Evolutionary conservation across 1,140 invertebrate genomes (phyloP), one percentile per base, ranked within the genome.

Genomic region (Lanistes nyassanus): DNA sequence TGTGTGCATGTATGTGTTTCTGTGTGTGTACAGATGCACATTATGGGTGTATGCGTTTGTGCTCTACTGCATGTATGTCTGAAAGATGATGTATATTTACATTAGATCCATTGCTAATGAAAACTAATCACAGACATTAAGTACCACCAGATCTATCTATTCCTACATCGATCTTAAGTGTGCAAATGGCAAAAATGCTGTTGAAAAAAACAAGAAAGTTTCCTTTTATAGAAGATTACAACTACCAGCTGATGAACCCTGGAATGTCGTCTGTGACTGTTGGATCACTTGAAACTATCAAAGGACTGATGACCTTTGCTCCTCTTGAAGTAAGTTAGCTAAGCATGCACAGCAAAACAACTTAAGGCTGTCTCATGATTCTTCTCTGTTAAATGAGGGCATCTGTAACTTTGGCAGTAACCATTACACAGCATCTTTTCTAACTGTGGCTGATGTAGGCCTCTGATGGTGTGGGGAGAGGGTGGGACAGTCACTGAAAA

Each of bases 191-290:
- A 60, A 60, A 31, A 11, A 55, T 55, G 51, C n/a, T 62, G 29
- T 37, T 11, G n/a, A 34, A 42, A 19, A 29, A 36, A 3, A 16
- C 29, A 37, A 21, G 21, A 13, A 13, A 39, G 21, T 34, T 55
- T 31, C 2, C 19, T 56, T 76, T 26, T 37, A 47, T 75, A 87
- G 86, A 88, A 73, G 86, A 89, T 66, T 78, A 81, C 56, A 82
- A 74, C 36, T 88, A 83, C 75, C 84, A 86, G 65, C 64, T 83
- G n/a, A 62, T 84, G 76, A 88, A 88, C 75, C 86, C 87, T 34
- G 85, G 86, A n/a, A 85, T 86, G 79, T 86, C 80, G 62, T 81
- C 82, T 21, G 82, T 89, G 6, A 85, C 83, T 16, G 75, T 89
- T 60, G 79, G 82, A 53, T 80, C 80, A 53, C 77, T 84, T 39